phyloP scores from a whole-genome alignment of 2,888 invertebrate genomes.

The Rhodophaea formosa region DNA sequence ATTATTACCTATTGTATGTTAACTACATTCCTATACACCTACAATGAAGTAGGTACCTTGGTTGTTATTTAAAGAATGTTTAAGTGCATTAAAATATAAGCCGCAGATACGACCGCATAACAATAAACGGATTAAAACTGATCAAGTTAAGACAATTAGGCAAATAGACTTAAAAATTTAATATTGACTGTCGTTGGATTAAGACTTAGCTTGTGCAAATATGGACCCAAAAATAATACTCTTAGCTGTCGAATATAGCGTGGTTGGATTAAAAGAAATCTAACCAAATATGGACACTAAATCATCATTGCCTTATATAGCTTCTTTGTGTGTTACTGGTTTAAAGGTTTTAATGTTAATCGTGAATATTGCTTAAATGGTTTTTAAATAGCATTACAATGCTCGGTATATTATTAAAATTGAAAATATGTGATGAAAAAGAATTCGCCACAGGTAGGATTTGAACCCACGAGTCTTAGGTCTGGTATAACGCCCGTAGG shows the following conservation, averaged over 20 bases:
- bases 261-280: not conserved
- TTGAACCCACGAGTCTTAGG: too few species aligned
- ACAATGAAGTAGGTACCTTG: not conserved
- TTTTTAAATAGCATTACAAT: too few species aligned
- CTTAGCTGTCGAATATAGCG: not conserved
- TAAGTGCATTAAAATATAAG: not conserved
- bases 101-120: not conserved
- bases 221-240: not conserved
- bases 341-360: too few species aligned
- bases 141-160: not conserved
- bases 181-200: not conserved
- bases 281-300: not conserved
- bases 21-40: conserved; percentile 1
- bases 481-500: too few species aligned
- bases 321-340: too few species aligned
- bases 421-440: too few species aligned
- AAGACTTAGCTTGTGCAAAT: not conserved
- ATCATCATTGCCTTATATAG: too few species aligned
- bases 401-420: too few species aligned
- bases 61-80: not conserved
- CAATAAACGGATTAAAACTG: not conserved
- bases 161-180: not conserved
- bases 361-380: too few species aligned
- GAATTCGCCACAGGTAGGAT: too few species aligned
- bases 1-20: conserved; percentile 1